Conservation (phyloP, 2,113 vertebrate species). For the Gymnocephalus cernua region DNA sequence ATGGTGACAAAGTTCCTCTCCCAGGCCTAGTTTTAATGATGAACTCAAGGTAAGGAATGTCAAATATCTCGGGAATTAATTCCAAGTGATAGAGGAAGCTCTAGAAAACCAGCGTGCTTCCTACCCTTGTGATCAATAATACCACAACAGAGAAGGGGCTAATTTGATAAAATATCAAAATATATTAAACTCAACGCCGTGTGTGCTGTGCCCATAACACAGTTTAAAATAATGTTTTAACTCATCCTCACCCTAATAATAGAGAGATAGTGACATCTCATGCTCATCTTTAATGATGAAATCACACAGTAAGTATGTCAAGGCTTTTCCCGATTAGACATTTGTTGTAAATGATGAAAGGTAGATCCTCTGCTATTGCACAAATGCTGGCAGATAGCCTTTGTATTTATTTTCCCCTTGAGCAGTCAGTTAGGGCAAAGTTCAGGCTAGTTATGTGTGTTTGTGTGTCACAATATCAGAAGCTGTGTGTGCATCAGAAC, state of each 20-base stretch:
- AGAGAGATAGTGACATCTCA: neutral
- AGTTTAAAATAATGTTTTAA: no score
- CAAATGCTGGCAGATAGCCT: neutral
- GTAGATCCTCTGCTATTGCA: conserved; percentile 1
- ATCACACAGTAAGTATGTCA: neutral
- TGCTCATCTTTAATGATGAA: no score
- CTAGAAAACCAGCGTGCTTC: no score
- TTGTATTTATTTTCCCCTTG: neutral
- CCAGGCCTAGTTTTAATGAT: neutral
- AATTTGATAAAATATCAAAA: no score
- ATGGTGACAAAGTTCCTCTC: neutral
- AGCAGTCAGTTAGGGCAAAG: conserved; percentile 41
- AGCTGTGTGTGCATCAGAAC: neutral
- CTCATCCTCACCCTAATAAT: neutral
- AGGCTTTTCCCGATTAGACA: neutral
- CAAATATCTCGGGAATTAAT: neutral
- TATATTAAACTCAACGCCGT: no score
- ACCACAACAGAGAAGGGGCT: no score
- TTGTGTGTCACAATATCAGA: conserved; percentile 51
- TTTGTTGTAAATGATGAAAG: neutral
- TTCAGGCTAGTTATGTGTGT: conserved; percentile 34
- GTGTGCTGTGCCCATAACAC: no score
- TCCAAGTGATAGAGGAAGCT: neutral
- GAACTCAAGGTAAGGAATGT: neutral
- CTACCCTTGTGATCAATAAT: no score